Evolutionary conservation across 2,113 vertebrate species (phyloP).

Genomic region (Pongo pygmaeus): DNA sequence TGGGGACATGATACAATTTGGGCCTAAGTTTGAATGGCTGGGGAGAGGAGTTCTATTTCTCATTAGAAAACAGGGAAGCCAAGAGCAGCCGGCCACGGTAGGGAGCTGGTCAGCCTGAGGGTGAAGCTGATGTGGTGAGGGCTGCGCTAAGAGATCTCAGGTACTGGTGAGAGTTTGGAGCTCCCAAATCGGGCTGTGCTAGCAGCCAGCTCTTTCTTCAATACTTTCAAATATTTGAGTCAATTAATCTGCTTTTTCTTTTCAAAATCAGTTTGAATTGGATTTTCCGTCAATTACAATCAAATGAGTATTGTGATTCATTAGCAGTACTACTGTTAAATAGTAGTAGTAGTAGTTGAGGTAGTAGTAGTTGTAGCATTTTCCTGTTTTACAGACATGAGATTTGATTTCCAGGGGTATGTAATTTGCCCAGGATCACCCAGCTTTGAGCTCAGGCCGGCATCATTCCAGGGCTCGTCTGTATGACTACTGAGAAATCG

Average conservation of each 20-base stretch:
- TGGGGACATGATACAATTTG: rapidly evolving
- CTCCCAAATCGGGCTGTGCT: background rate
- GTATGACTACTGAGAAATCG: background rate
- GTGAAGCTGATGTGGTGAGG: background rate
- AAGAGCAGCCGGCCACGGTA: background rate
- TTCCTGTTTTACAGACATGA: background rate
- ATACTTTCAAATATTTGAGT: background rate
- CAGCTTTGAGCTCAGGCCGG: background rate
- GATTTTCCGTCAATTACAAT: background rate
- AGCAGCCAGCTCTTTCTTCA: background rate
- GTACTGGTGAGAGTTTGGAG: background rate
- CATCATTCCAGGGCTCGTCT: background rate
- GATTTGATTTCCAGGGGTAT: background rate
- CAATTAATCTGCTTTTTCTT: background rate
- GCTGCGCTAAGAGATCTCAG: background rate
- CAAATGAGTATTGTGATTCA: background rate
- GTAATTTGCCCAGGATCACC: background rate
- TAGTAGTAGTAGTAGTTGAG: background rate
- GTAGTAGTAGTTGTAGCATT: too few relatives aligned
- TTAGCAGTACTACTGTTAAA: background rate
- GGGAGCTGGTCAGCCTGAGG: background rate
- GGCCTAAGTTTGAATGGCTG: background rate
- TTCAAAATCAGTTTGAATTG: background rate
- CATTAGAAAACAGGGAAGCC: background rate
- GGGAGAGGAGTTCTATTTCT: background rate